Evolutionary conservation across 2,797 vertebrate species (phyloP).

Genomic region (Oreortyx pictus): DNA sequence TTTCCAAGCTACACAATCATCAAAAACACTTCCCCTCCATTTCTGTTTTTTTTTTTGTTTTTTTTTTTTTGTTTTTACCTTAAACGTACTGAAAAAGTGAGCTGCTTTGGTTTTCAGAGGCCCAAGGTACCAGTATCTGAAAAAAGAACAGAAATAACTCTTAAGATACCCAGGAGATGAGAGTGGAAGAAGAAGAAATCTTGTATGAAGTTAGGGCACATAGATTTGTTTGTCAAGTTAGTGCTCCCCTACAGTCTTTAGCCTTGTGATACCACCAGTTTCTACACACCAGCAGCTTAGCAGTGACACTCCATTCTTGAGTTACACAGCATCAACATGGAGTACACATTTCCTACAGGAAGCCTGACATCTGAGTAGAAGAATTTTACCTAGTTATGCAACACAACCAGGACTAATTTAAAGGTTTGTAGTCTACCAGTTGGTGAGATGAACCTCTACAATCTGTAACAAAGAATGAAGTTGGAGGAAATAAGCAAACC

Average conservation of each 20-base stretch:
- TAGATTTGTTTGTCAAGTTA: neutral
- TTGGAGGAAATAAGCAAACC: neutral
- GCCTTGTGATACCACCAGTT: neutral
- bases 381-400: neutral
- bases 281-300: neutral
- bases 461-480: neutral
- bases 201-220: neutral
- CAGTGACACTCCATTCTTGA: neutral
- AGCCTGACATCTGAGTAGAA: neutral
- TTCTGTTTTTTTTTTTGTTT: conserved; percentile 59
- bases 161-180: neutral
- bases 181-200: neutral
- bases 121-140: conserved; percentile 97
- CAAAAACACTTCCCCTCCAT: neutral
- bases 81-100: conserved; percentile 90
- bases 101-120: conserved; percentile 94
- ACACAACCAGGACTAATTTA: neutral
- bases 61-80: conserved; percentile 82
- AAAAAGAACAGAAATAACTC: neutral
- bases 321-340: neutral
- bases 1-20: neutral
- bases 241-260: neutral
- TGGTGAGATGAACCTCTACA: neutral
- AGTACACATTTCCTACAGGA: neutral
- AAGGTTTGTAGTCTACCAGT: neutral